Percentiles rank a stretch among this genome's conserved stretches.
Evolutionary conservation across 2,888 invertebrate species (phyloP).

Genomic region (Mythimna ferrago): DNA sequence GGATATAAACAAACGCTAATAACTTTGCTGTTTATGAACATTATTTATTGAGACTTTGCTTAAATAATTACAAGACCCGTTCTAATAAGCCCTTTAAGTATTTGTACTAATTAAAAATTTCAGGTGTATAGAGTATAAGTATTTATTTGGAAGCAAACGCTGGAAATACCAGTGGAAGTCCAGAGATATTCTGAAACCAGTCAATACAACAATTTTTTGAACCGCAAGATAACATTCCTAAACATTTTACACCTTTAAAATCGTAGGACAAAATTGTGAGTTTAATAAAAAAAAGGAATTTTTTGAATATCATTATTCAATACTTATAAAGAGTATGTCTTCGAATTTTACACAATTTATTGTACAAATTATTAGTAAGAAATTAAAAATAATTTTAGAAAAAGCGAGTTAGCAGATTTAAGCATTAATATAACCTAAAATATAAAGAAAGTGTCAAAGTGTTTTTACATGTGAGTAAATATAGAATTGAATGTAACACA

Average conservation of each 20-base stretch:
- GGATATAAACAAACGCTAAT: too few species aligned
- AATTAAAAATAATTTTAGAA: constrained; percentile 6
- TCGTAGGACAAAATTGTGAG: not conserved
- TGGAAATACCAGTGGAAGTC: not conserved
- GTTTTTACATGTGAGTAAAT: constrained; percentile 28
- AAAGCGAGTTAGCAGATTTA: constrained; percentile 39
- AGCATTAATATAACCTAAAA: constrained; percentile 32
- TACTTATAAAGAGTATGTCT: constrained; percentile 12
- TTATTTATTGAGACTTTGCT: too few species aligned
- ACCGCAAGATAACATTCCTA: not conserved
- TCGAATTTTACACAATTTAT: constrained; percentile 9
- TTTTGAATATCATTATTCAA: constrained; percentile 4
- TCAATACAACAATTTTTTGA: not conserved
- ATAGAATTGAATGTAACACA: not conserved
- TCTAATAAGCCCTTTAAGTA: too few species aligned
- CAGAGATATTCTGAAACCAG: not conserved
- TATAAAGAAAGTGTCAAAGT: constrained; percentile 33
- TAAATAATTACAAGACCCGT: too few species aligned
- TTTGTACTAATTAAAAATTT: too few species aligned
- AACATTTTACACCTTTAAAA: not conserved
- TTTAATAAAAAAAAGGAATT: not conserved
- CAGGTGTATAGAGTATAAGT: not conserved
- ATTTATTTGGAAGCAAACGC: not conserved
- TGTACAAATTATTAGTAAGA: constrained; percentile 22
- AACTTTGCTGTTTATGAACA: too few species aligned